phyloP scores from a whole-genome alignment of 2,888 invertebrate genomes.

The Hipparchia semele region DNA sequence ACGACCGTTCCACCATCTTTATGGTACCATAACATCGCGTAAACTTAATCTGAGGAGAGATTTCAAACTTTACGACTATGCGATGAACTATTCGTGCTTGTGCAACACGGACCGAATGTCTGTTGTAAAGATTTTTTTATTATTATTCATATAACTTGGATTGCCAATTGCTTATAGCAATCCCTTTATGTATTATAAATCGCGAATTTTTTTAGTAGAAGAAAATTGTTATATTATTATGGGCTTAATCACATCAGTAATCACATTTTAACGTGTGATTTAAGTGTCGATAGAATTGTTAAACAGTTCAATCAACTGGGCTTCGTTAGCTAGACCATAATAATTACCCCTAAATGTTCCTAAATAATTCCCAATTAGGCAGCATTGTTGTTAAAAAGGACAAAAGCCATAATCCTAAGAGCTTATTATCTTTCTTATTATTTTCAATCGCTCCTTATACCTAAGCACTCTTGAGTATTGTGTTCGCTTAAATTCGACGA shows the following conservation, averaged over 20 bases:
- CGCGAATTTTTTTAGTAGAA: too few relatives aligned
- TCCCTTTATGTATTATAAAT: neutral
- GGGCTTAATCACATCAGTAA: too few relatives aligned
- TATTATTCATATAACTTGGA: constrained; percentile 46
- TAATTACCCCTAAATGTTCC: too few relatives aligned
- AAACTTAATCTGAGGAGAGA: constrained; percentile 65
- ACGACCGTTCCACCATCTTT: constrained; percentile 56
- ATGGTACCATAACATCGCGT: constrained; percentile 60
- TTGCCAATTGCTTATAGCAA: neutral
- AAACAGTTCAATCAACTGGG: too few relatives aligned
- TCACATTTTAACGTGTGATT: too few relatives aligned
- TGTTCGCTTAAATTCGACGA: constrained; percentile 1
- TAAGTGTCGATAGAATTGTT: too few relatives aligned
- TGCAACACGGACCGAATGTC: constrained; percentile 29
- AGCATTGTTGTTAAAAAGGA: neutral
- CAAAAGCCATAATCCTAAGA: neutral
- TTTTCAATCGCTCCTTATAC: neutral
- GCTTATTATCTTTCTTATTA: neutral
- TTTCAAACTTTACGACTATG: constrained; percentile 62
- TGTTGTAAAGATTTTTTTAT: constrained; percentile 50
- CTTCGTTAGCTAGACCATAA: too few relatives aligned
- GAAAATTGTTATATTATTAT: too few relatives aligned
- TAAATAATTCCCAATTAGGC: too few relatives aligned
- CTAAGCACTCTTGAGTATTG: neutral
- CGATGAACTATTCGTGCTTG: constrained; percentile 44